Evolutionary conservation across 2,113 vertebrate genomes (phyloP).

Genomic region (Dipodomys spectabilis): DNA sequence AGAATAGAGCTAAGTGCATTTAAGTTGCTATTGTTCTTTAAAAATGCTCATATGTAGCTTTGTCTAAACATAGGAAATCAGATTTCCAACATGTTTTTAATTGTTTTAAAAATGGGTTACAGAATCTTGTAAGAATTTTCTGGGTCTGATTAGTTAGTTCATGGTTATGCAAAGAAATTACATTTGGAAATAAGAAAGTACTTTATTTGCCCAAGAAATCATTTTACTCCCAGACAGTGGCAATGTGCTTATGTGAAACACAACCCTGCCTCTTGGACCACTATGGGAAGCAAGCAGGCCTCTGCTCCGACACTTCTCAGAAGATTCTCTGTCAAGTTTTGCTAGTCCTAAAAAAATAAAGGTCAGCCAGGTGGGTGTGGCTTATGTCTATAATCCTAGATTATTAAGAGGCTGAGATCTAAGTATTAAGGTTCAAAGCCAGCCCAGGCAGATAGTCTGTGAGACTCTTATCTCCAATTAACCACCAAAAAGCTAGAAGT

Average conservation of each 20-base stretch:
- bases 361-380: no score
- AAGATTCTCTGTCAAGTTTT: background rate
- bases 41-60: slow-evolving; percentile 28
- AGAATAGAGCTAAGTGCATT: slow-evolving; percentile 47
- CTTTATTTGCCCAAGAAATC: slow-evolving; percentile 45
- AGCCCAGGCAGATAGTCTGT: no score
- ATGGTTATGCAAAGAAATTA: slow-evolving; percentile 57
- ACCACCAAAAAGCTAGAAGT: no score
- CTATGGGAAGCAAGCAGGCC: background rate
- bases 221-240: background rate
- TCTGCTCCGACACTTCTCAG: background rate
- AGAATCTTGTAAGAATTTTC: slow-evolving; percentile 53
- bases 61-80: slow-evolving; percentile 39
- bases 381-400: no score
- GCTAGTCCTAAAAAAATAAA: background rate
- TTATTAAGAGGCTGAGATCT: no score
- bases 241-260: background rate
- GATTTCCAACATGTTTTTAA: slow-evolving; percentile 25
- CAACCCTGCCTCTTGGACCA: background rate
- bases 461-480: no score
- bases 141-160: slow-evolving; percentile 62
- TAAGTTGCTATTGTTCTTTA: slow-evolving; percentile 30
- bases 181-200: slow-evolving; percentile 47
- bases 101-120: slow-evolving; percentile 30
- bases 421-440: no score